Evolutionary conservation across 2,113 vertebrate species (phyloP).

Genomic region (Nycticryphes semicollaris): DNA sequence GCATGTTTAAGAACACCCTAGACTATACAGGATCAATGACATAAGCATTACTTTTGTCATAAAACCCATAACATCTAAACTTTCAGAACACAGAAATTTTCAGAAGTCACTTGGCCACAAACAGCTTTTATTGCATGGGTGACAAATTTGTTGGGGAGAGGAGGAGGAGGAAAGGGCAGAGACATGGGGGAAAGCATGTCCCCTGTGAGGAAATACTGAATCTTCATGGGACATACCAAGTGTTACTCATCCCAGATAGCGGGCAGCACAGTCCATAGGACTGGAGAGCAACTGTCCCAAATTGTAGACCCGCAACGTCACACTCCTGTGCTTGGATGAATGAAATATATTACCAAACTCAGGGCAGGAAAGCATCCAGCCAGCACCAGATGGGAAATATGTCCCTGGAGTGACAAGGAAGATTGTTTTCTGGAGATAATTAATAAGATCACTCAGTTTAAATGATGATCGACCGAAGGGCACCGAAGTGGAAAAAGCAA

Average conservation of each 20-base stretch:
- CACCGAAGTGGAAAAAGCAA: not conserved
- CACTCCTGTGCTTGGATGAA: not conserved
- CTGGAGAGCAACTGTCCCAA: not conserved
- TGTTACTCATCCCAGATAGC: not conserved
- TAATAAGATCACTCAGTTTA: not conserved
- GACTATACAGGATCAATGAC: not conserved
- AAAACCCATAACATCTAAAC: not conserved
- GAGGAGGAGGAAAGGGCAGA: not conserved
- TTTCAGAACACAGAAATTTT: not conserved
- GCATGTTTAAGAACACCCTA: not conserved
- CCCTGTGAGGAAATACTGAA: not conserved
- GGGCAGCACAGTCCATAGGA: not conserved
- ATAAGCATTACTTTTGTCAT: not conserved
- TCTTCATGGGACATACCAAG: fast-evolving
- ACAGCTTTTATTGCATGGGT: not conserved
- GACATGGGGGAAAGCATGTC: fast-evolving
- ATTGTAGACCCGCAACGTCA: not conserved
- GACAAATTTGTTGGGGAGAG: not conserved
- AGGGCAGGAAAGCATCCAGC: not conserved
- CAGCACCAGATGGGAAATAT: not conserved
- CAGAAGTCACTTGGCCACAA: not conserved
- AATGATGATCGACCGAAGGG: fast-evolving
- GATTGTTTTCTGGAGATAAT: not conserved
- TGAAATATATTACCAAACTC: not conserved
- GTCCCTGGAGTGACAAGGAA: not conserved